phyloP scores from a whole-genome alignment of 2,797 vertebrate species.

The Clarias platycephalus region DNA sequence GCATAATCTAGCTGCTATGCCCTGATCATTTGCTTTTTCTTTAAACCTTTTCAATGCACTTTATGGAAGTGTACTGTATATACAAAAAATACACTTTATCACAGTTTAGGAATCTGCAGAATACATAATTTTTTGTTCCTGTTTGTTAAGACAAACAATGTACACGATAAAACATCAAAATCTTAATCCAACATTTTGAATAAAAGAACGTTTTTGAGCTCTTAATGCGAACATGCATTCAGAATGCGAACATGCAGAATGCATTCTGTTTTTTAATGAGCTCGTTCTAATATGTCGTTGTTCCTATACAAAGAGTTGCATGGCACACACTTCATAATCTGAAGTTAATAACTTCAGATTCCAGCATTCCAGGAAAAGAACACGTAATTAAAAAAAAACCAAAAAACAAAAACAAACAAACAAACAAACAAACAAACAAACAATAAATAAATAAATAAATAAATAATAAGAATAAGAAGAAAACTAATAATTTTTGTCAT shows the following conservation, averaged over 20 bases:
- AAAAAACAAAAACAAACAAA: too few species aligned
- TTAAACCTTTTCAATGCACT: neutral
- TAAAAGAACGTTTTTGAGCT: neutral
- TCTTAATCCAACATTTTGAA: neutral
- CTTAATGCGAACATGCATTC: neutral
- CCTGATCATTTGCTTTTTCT: neutral
- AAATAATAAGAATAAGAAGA: too few species aligned
- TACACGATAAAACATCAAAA: neutral
- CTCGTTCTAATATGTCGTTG: neutral
- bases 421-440: too few species aligned
- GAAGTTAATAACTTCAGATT: constrained; percentile 5
- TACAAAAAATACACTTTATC: neutral
- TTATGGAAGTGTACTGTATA: too few species aligned
- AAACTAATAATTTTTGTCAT: neutral
- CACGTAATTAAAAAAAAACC: too few species aligned
- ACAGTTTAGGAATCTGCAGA: neutral
- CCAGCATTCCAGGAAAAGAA: neutral
- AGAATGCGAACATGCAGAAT: neutral
- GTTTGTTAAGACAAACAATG: too few species aligned
- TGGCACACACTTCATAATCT: neutral
- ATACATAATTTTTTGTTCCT: neutral
- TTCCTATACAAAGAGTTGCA: neutral
- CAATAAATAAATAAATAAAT: too few species aligned
- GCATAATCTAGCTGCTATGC: neutral
- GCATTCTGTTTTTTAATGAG: neutral